Conservation (phyloP, 2,113 vertebrate species). For the Oophaga pumilio region DNA sequence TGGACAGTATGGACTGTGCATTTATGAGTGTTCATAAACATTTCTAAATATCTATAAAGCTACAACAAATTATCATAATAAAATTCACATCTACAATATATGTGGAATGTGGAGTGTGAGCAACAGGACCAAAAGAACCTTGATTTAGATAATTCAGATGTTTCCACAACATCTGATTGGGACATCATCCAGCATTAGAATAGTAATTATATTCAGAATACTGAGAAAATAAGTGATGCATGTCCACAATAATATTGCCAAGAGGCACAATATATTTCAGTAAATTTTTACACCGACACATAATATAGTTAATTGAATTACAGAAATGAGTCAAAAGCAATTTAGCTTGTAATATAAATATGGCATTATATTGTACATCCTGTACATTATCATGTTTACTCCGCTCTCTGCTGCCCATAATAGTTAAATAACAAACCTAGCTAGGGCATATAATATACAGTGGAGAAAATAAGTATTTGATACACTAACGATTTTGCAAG, state of each 20-base stretch:
- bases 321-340: background rate
- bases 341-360: background rate
- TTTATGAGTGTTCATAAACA: background rate
- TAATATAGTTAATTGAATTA: constrained; percentile 2
- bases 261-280: background rate
- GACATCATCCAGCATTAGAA: background rate
- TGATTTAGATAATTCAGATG: background rate
- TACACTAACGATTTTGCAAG: no score
- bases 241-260: constrained; percentile 20
- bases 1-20: background rate
- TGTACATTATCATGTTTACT: background rate
- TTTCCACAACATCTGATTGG: background rate
- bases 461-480: no score
- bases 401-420: background rate
- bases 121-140: background rate
- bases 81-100: background rate
- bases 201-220: constrained; percentile 8
- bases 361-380: background rate
- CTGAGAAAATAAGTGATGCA: constrained; percentile 13
- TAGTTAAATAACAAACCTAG: no score
- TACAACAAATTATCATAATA: background rate
- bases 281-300: background rate
- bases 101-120: background rate
- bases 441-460: no score
- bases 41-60: background rate